Base-by-base conservation (phyloP, 2,113 vertebrate species). In the Zosterops lateralis region DNA sequence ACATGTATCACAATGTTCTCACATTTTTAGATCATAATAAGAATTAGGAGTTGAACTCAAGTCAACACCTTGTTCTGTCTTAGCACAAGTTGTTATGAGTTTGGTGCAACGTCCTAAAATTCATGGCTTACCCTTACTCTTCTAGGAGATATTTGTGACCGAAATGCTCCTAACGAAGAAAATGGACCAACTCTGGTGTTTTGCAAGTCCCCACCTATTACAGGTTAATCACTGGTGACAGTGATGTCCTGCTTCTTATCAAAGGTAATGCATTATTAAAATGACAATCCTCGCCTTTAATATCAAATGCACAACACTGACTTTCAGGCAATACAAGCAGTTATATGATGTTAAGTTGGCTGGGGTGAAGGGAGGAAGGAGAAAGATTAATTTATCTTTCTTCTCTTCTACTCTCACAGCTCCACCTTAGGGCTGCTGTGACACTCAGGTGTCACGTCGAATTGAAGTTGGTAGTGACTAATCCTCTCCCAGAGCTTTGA, bases 401-500 rank as follows among this genome's bases (percentile, higher is more conserved):
- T 64, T 83, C 71, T 57, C 14, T 79, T 87, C 66, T 67, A 3
- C 50, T 96, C 58, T 85, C 71, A 42, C 31, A 89, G 87, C 82
- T 90, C 56, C 56, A 85, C 74, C n/a, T n/a, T 80, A 67, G 84
- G 87, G 67, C 79, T 85, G 51, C 75, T 94, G 51, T 83, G 82
- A 85, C 94, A 85, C 94, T 64, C 0, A 0, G 16, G 75, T 93
- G 87, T 93, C 94, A 95, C 0, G 1, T 95, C 87, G 80, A 64
- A 92, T 92, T 91, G 93, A 88, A 87, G 84, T 83, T 80, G 87
- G 67, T n/a, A 36, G 64, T 53, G 84, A 77, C 67, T 80, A 85
- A 70, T 88, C 40, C 67, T 87, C 81, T 95, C 84, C 64, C 84
- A 83, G 82, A 92, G 94, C 96, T 91, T 85, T 91, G 84, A 84